A percentile compares a stretch with the other conserved stretches of the same genome.
Evolutionary conservation across 2,888 invertebrate genomes (phyloP).

Genomic region (Eretmocerus hayati): DNA sequence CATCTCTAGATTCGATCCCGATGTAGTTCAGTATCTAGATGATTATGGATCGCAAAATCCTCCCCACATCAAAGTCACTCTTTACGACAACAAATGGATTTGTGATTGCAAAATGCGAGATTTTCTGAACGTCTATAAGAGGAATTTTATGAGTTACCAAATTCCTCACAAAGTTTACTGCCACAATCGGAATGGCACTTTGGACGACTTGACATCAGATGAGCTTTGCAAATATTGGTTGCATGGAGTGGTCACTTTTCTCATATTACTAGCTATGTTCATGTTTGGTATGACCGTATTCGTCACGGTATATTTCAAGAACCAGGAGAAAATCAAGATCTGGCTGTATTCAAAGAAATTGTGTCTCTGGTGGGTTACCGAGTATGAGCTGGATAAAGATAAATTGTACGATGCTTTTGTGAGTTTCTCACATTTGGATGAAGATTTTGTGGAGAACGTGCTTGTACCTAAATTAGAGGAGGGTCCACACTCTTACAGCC

Average conservation of each 20-base stretch:
- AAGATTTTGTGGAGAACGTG: constrained; percentile 60
- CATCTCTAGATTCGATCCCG: constrained; percentile 2
- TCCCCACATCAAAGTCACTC: constrained; percentile 42
- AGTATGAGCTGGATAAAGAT: constrained; percentile 63
- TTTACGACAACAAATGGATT: constrained; percentile 60
- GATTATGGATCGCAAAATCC: background rate
- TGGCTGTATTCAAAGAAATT: constrained; percentile 59
- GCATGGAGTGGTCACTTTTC: constrained; percentile 4
- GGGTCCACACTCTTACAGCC: constrained; percentile 57
- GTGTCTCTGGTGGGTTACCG: constrained; percentile 59
- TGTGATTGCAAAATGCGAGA: constrained; percentile 61
- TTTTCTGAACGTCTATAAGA: constrained; percentile 54
- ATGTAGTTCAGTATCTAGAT: constrained; percentile 1
- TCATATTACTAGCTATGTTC: constrained; percentile 37
- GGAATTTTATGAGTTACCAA: constrained; percentile 27
- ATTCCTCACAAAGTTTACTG: constrained; percentile 10
- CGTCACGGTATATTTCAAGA: constrained; percentile 40
- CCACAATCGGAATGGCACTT: background rate
- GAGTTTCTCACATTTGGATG: constrained; percentile 72
- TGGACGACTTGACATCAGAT: constrained; percentile 14
- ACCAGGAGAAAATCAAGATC: constrained; percentile 58
- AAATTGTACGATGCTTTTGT: constrained; percentile 71
- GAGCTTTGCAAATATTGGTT: constrained; percentile 17
- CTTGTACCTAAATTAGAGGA: constrained; percentile 61
- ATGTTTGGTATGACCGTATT: constrained; percentile 48